Conservation (phyloP, 2,797 vertebrate species). For the Todus mexicanus region DNA sequence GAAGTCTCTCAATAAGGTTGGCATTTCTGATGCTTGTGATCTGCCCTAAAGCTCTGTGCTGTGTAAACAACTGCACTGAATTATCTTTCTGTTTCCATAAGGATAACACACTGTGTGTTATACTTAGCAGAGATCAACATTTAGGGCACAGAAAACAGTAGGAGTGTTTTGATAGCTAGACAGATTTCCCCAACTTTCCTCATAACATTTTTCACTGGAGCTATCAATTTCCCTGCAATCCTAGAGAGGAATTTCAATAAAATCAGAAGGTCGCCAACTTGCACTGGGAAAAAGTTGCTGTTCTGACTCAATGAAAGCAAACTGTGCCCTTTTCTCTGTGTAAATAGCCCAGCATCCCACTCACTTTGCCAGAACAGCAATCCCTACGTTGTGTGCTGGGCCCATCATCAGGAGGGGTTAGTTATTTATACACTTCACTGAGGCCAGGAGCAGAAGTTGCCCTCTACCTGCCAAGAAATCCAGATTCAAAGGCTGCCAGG, state of each 20-base stretch:
- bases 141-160: slow-evolving; percentile 59
- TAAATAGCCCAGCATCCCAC: neutral
- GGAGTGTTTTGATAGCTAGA: slow-evolving; percentile 64
- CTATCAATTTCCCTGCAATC: slow-evolving; percentile 57
- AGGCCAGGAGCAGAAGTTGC: neutral
- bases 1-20: neutral
- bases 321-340: slow-evolving; percentile 26
- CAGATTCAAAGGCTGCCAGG: neutral
- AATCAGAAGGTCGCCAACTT: slow-evolving; percentile 55
- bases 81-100: slow-evolving; percentile 63
- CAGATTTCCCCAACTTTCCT: slow-evolving; percentile 43
- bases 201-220: slow-evolving; percentile 46
- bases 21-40: slow-evolving; percentile 19
- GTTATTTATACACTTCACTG: neutral
- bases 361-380: slow-evolving; percentile 4
- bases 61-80: slow-evolving; percentile 54
- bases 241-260: slow-evolving; percentile 59
- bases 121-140: slow-evolving; percentile 52
- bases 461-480: neutral
- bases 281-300: slow-evolving; percentile 44
- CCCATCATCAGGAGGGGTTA: neutral
- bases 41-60: slow-evolving; percentile 35
- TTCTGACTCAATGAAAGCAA: slow-evolving; percentile 24
- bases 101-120: slow-evolving; percentile 60
- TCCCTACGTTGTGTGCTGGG: neutral